Base-by-base conservation (phyloP, 2,797 vertebrate species). In the Gambelia wislizenii region DNA sequence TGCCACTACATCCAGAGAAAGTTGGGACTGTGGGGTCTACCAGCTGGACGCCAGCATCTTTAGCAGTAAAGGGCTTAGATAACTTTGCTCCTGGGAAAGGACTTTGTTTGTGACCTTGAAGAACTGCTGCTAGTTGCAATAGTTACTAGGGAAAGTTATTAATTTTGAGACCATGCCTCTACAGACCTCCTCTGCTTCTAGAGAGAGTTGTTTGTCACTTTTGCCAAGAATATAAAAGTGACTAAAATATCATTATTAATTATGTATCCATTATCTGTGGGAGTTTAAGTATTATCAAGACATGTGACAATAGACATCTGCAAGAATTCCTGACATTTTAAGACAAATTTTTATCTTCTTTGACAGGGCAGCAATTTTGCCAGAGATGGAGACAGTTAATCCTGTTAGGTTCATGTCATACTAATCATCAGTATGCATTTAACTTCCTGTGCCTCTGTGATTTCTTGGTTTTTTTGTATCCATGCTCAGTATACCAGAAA, bases 391-490 rank as follows among this genome's bases (percentile, higher is more conserved):
- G 82, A 16, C 5, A 47, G 12, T 89, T 2, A 90, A 25, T 89
- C 86, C 61, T 44, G 4, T 1, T 75, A 44, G 30, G 42, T 84
- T 89, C 0, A 12, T 89, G 85, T 87, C 3, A 54, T 22, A 0
- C 0, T 64, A 44, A 25, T 0, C 0, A 61, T 69, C 33, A 76
- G 0, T 56, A 36, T 86, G 3, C n/a, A 44, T 0, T 92, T 91
- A 82, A 16, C 14, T n/a, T 27, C 79, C 83, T 91, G 56, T 7
- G 72, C 0, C 74, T 64, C 0, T 74, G 0, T 64, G 22, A 4
- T 42, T 89, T 86, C 14, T 7, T 2, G 20, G 88, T 79, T 4
- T 33, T 79, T 91, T 90, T 27, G 1, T 8, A 75, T 83, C 13
- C 91, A 0, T 72, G 54, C 59, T 30, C 42, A 88, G 79, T 49